Percentiles rank a stretch among this genome's conserved stretches.
Conservation (phyloP, 2,797 vertebrate species). For the Fistularia commersonii region DNA sequence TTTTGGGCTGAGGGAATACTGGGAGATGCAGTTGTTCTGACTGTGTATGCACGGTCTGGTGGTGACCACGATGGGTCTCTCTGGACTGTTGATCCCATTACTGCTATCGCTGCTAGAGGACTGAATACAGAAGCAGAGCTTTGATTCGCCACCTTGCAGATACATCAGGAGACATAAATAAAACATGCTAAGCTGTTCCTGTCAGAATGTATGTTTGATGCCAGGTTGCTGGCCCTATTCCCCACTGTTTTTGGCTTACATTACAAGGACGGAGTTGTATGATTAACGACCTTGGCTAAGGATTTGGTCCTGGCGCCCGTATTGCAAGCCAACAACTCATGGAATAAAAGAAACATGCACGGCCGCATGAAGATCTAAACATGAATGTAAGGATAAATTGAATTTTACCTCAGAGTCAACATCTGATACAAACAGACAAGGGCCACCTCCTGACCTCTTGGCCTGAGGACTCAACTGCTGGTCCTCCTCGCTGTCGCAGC, state of each 20-base stretch:
- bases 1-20: conserved; percentile 75
- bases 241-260: neutral
- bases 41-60: conserved; percentile 69
- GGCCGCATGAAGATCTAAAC: neutral
- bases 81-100: conserved; percentile 87
- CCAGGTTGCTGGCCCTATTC: neutral
- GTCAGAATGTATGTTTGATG: neutral
- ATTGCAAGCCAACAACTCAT: neutral
- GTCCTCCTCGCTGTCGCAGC: conserved; percentile 80
- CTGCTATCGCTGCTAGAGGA: conserved; percentile 87
- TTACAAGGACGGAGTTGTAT: neutral
- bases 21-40: conserved; percentile 61
- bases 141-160: conserved; percentile 4
- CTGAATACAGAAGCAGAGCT: conserved; percentile 48
- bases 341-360: no score
- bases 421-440: conserved; percentile 69
- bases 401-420: conserved; percentile 77
- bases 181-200: conserved; percentile 20
- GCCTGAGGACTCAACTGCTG: conserved; percentile 82
- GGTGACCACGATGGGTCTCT: conserved; percentile 72
- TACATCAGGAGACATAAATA: conserved; percentile 21
- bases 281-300: neutral
- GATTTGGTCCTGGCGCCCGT: accelerated
- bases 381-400: neutral
- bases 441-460: conserved; percentile 81